Percentiles rank a stretch among this genome's conserved stretches.
Conservation (phyloP, 92 coral and sea anemone genomes). For the Phenganax subtilis region DNA sequence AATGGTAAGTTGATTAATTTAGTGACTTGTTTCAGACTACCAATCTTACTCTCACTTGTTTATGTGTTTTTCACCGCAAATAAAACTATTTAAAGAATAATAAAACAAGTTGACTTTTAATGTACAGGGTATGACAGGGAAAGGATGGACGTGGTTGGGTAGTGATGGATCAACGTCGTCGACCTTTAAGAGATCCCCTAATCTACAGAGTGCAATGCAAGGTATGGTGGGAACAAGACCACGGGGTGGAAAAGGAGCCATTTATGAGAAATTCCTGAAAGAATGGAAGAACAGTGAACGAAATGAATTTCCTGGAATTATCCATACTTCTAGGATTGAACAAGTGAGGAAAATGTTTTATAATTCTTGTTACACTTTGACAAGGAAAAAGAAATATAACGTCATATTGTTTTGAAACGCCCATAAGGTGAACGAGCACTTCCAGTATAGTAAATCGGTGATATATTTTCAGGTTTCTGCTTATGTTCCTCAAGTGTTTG, state of each 20-base stretch:
- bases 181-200: conserved; percentile 78
- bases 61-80: neutral
- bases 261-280: conserved; percentile 65
- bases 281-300: conserved; percentile 90
- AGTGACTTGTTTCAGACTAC: neutral
- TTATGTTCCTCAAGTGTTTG: conserved; percentile 93
- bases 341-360: conserved; percentile 54
- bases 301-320: conserved; percentile 71
- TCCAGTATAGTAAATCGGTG: too few species aligned
- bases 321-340: conserved; percentile 73
- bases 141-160: conserved; percentile 99
- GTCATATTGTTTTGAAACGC: too few species aligned
- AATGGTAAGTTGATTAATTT: conserved; percentile 49
- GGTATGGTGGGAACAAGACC: conserved; percentile 99
- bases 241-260: conserved; percentile 68
- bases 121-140: conserved; percentile 90
- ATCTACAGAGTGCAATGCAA: conserved; percentile 90
- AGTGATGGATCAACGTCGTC: conserved; percentile 97
- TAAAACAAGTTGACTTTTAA: neutral
- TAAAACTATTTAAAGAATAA: neutral
- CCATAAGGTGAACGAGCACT: too few species aligned
- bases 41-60: neutral
- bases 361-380: neutral
- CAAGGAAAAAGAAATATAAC: too few species aligned
- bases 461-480: conserved; percentile 60